Percentiles rank a stretch among this genome's conserved stretches.
Evolutionary conservation across 37 sponge, comb jelly and placozoan species (phyloP).

Genomic region (Amphimedon queenslandica): DNA sequence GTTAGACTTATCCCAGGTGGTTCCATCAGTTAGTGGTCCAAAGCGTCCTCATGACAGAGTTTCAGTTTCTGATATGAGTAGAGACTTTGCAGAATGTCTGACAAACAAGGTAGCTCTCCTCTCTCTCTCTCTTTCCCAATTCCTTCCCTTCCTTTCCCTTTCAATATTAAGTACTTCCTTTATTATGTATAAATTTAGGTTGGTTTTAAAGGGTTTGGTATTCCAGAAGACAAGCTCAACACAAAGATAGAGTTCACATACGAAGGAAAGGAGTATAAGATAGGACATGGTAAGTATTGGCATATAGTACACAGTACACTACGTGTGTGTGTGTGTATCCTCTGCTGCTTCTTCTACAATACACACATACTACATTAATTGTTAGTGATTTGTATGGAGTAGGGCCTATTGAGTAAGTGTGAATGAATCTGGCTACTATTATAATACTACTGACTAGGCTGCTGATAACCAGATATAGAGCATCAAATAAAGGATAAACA

Average conservation of each 20-base stretch:
- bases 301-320: not conserved
- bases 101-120: slow-evolving; percentile 59
- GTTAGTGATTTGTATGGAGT: too few species aligned
- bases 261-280: slow-evolving; percentile 55
- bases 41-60: slow-evolving; percentile 92
- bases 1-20: slow-evolving; percentile 72
- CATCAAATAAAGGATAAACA: too few species aligned
- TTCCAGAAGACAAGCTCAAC: slow-evolving; percentile 25
- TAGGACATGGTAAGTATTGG: slow-evolving; percentile 64
- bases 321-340: not conserved
- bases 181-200: slow-evolving; percentile 37
- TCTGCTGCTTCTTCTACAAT: too few species aligned
- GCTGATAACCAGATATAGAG: too few species aligned
- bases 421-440: too few species aligned
- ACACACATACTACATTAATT: too few species aligned
- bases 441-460: too few species aligned
- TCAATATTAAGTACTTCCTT: not conserved
- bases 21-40: slow-evolving; percentile 85
- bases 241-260: slow-evolving; percentile 49
- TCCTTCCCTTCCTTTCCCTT: not conserved
- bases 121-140: not conserved
- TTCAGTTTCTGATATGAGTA: slow-evolving; percentile 73
- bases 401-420: too few species aligned
- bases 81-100: slow-evolving; percentile 79
- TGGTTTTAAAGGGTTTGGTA: slow-evolving; percentile 87